Conservation (phyloP, 2,888 invertebrate species). For the Glomeris marginata region DNA sequence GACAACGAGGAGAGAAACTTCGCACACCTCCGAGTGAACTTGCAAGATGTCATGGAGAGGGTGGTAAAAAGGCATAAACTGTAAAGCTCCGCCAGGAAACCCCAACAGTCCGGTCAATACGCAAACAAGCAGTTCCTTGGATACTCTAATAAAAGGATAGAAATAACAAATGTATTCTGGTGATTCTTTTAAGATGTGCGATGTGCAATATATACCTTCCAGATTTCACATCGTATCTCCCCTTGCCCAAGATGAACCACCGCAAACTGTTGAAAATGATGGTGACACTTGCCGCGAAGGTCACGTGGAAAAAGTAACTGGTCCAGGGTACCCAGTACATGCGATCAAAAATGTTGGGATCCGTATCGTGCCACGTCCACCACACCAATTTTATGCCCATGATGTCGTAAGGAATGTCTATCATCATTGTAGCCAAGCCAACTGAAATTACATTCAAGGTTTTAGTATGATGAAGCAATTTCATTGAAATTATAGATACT, state of each 20-base stretch:
- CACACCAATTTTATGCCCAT: constrained; percentile 59
- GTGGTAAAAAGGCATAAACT: constrained; percentile 60
- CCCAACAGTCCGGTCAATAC: constrained; percentile 46
- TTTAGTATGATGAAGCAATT: neutral
- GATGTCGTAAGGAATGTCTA: constrained; percentile 66
- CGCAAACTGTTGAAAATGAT: constrained; percentile 48
- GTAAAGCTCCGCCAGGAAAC: constrained; percentile 53
- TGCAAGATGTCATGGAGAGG: constrained; percentile 52
- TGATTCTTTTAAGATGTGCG: too few species aligned
- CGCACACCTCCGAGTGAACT: constrained; percentile 56
- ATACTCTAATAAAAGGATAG: constrained; percentile 31
- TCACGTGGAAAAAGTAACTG: constrained; percentile 64
- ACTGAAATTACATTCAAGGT: constrained; percentile 30
- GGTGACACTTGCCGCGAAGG: constrained; percentile 55
- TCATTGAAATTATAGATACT: too few species aligned
- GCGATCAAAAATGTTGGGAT: constrained; percentile 44
- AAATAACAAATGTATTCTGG: too few species aligned
- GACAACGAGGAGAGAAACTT: constrained; percentile 45
- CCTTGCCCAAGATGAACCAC: constrained; percentile 35
- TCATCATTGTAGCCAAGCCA: constrained; percentile 50
- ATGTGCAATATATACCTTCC: too few species aligned
- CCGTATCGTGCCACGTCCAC: constrained; percentile 63
- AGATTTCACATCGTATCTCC: constrained; percentile 42
- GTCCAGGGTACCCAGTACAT: constrained; percentile 74
- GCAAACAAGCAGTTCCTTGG: constrained; percentile 39